Percentiles rank a stretch among this genome's conserved stretches.
These are phyloP conservation scores for Melanerpes aurifrons DNA, from an alignment of 2,113 vertebrate genomes.

Conservation along the genomic window DNA sequence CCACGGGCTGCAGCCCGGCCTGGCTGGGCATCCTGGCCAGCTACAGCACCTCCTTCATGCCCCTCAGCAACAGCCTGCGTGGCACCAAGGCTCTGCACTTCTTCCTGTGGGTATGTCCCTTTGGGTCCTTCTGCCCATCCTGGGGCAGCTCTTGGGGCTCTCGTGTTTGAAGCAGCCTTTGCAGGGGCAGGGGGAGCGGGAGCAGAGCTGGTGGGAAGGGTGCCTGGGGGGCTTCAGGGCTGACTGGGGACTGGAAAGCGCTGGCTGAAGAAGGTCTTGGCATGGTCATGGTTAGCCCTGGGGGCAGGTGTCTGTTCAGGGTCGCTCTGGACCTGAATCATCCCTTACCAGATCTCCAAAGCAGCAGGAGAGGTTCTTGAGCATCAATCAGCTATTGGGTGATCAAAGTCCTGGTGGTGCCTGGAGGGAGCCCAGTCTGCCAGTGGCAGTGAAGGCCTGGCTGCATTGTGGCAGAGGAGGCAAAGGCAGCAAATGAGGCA, in stretches of 20 bases:
- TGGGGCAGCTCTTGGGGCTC: not conserved
- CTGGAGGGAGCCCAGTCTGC: not conserved
- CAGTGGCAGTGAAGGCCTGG: too few species aligned
- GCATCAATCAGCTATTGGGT: not conserved
- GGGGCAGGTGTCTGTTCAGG: not conserved
- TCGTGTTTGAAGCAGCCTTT: not conserved
- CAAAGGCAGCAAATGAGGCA: not conserved
- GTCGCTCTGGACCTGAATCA: not conserved
- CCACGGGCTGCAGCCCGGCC: conserved; percentile 20
- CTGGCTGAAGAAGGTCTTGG: not conserved
- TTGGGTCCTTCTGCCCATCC: not conserved
- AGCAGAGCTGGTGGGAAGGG: not conserved
- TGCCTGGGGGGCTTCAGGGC: not conserved
- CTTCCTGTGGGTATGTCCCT: conserved; percentile 80
- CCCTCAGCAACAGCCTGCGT: conserved; percentile 79
- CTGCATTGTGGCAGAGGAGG: not conserved
- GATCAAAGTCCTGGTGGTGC: not conserved
- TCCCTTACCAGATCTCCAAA: not conserved
- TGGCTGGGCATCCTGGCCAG: conserved; percentile 76
- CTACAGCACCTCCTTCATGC: conserved; percentile 82
- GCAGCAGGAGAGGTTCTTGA: not conserved
- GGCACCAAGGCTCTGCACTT: conserved; percentile 81
- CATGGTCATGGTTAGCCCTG: not conserved
- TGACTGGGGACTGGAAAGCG: not conserved
- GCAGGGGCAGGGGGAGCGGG: not conserved